These are phyloP conservation scores for Embidobia sp. DNA, from an alignment of 2,888 invertebrate genomes.

Conservation along the genomic window DNA sequence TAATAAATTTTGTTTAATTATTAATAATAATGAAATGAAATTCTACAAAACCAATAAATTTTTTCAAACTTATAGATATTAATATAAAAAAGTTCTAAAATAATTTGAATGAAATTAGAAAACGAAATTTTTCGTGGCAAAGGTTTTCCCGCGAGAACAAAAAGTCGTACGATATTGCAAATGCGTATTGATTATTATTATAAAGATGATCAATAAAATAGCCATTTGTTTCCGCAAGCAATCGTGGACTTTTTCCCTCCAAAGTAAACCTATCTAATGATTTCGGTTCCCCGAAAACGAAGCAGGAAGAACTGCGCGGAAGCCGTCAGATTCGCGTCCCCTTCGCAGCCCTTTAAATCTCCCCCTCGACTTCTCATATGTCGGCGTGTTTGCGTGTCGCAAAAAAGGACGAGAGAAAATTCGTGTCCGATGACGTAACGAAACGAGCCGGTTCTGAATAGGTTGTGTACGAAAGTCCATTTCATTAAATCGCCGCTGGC, in stretches of 20 bases:
- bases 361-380: conserved; percentile 29
- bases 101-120: no score
- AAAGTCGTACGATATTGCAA: no score
- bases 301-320: conserved; percentile 4
- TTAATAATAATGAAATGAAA: no score
- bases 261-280: conserved; percentile 22
- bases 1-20: no score
- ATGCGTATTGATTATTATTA: no score
- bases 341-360: conserved; percentile 36
- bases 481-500: conserved; percentile 58
- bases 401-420: conserved; percentile 46
- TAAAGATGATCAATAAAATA: neutral
- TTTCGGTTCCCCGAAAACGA: conserved; percentile 10
- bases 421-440: conserved; percentile 39
- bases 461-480: conserved; percentile 57
- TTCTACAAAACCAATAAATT: no score
- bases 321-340: conserved; percentile 11
- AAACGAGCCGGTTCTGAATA: conserved; percentile 51
- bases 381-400: conserved; percentile 47
- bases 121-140: no score
- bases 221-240: neutral
- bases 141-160: no score
- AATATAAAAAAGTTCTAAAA: no score
- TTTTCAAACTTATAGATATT: no score
- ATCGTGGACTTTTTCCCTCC: neutral